A percentile compares a stretch with the other conserved stretches of the same genome.
Conservation (phyloP, 2,888 invertebrate genomes). For the Sepiola atlantica region DNA sequence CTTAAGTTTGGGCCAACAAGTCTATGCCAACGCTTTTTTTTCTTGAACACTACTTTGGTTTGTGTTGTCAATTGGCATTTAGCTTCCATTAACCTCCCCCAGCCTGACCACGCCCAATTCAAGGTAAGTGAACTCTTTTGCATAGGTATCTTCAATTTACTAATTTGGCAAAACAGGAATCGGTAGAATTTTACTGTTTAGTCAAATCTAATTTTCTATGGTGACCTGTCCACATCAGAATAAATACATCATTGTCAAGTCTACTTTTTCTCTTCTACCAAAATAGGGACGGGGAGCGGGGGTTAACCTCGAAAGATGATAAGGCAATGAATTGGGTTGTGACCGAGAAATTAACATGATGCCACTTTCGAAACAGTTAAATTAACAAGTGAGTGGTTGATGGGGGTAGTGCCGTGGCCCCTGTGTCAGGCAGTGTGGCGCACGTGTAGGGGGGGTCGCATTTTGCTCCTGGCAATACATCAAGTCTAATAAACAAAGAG, state of each 20-base stretch:
- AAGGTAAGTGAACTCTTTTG: not conserved
- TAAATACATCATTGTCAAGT: not conserved
- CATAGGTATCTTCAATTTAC: not conserved
- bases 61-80: not conserved
- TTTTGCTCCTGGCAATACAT: not conserved
- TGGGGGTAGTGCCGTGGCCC: too few relatives aligned
- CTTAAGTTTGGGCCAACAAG: not conserved
- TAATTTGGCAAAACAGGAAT: constrained; percentile 5
- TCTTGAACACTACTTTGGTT: not conserved
- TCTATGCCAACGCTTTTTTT: not conserved
- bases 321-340: not conserved
- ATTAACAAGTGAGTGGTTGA: not conserved
- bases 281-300: not conserved
- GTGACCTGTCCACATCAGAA: not conserved
- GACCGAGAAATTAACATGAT: constrained; percentile 6
- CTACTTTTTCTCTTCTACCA: not conserved
- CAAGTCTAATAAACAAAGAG: constrained; percentile 20
- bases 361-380: constrained; percentile 19
- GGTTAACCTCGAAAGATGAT: not conserved
- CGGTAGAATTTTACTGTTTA: not conserved
- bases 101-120: too few relatives aligned
- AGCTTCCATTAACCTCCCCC: too few relatives aligned
- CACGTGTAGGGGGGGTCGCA: not conserved
- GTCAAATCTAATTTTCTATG: not conserved
- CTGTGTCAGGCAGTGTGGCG: not conserved